phyloP scores from a whole-genome alignment of 2,797 vertebrate genomes.

The Periparus ater region DNA sequence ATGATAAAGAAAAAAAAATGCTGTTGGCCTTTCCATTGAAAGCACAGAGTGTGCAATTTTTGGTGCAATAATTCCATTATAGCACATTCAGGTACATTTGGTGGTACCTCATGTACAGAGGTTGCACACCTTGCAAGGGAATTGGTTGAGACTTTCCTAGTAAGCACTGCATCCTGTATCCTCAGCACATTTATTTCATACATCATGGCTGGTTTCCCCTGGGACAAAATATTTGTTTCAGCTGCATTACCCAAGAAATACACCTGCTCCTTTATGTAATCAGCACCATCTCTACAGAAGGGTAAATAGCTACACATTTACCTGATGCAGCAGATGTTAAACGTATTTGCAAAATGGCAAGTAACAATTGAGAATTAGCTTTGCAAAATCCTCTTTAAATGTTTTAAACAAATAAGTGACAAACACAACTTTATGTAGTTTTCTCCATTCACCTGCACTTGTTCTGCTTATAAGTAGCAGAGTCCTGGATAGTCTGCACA shows the following conservation, averaged over 20 bases:
- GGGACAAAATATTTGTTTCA: conserved; percentile 64
- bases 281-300: conserved; percentile 24
- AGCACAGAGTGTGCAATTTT: background rate
- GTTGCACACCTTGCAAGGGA: background rate
- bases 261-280: conserved; percentile 43
- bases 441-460: background rate
- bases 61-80: background rate
- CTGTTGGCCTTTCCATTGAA: background rate
- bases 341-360: conserved; percentile 20
- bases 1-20: background rate
- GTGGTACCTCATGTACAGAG: background rate
- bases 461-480: background rate
- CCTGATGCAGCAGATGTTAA: conserved; percentile 37
- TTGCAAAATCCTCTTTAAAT: background rate
- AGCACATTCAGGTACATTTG: background rate
- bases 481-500: background rate
- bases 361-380: background rate
- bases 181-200: conserved; percentile 58
- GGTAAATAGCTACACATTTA: conserved; percentile 20
- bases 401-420: conserved; percentile 5
- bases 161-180: conserved; percentile 8
- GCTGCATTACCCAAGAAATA: conserved; percentile 28
- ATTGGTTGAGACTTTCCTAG: conserved; percentile 6
- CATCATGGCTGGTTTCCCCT: background rate
- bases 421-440: background rate